phyloP scores from a whole-genome alignment of 2,888 invertebrate species.

The Melipona bicolor region DNA sequence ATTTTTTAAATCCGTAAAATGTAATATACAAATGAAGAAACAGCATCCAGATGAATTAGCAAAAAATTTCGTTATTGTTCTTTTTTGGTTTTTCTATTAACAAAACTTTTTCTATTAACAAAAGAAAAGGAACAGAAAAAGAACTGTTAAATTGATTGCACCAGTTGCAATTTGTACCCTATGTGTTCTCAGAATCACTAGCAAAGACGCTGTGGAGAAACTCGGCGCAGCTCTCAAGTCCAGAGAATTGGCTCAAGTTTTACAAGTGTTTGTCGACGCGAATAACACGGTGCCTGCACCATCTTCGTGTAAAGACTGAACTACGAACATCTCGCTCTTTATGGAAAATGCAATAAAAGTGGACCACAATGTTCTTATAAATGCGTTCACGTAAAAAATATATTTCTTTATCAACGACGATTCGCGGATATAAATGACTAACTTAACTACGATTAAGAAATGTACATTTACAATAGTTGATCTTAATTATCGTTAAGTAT shows the following conservation, averaged over 20 bases:
- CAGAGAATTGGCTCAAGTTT: conserved; percentile 73
- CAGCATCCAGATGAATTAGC: conserved; percentile 2
- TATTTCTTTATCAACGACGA: conserved; percentile 79
- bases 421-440: conserved; percentile 74
- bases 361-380: conserved; percentile 75
- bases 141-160: conserved; percentile 23
- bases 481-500: conserved; percentile 68
- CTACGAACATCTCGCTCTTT: not conserved
- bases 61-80: conserved; percentile 4
- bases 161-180: not conserved
- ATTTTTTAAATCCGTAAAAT: conserved; percentile 22
- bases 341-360: conserved; percentile 55
- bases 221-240: conserved; percentile 76
- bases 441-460: conserved; percentile 68
- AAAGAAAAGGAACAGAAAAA: not conserved
- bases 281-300: conserved; percentile 48
- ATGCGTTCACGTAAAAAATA: conserved; percentile 83
- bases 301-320: conserved; percentile 24
- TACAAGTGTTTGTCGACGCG: conserved; percentile 76
- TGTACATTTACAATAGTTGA: conserved; percentile 69
- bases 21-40: not conserved
- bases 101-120: not conserved
- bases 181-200: conserved; percentile 74
- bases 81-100: not conserved
- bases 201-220: conserved; percentile 76